Base-by-base conservation (phyloP, 2,797 vertebrate species). In the Parambassis ranga region DNA sequence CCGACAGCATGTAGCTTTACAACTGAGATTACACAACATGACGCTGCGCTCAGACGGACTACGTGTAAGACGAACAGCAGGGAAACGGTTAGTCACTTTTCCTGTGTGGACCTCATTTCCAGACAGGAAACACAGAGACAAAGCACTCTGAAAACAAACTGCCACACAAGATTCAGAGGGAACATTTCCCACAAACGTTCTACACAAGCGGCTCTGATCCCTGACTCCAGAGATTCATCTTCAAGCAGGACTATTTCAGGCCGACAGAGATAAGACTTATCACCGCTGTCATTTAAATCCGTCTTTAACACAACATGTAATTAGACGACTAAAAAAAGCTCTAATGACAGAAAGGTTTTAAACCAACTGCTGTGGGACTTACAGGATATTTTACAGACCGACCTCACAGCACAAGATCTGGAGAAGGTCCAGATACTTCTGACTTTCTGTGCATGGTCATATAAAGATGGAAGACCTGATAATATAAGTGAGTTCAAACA, bases 41-140 rank as follows among this genome's bases (percentile, higher is more conserved):
- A 47, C 5, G 7, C 11, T 8, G 14, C 33, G 35, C 5, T n/a
- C 11, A 10, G 38, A 13, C 15, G 24, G 47, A 3, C 10, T 41
- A 35, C 35, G 23, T 43, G 5, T n/a, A 7, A 24, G 49, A 70
- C 68, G 81, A 61, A 51, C 22, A 47, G 52, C 47, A 62, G 26
- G 72, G 62, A 70, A 71, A 66, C 10, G 0, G 22, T 78, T 77
- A 15, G 65, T 87, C 80, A 79, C 13, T 19, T 59, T 82, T 87
- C 79, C 86, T 86, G 69, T 69, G 33, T 53, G 10, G 48, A 65
- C 22, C 16, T 72, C 36, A 56, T 55, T 82, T 89, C 81, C 85
- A 64, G 38, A 27, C 52, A 79, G 78, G 79, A 89, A 88, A 72
- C 57, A 38, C 1, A 23, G 27, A 65, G 10, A 56, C 44, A 68